Evolutionary conservation across 2,113 vertebrate species (phyloP), one percentile per base, ranked within the genome.

Genomic region (Lagopus muta): DNA sequence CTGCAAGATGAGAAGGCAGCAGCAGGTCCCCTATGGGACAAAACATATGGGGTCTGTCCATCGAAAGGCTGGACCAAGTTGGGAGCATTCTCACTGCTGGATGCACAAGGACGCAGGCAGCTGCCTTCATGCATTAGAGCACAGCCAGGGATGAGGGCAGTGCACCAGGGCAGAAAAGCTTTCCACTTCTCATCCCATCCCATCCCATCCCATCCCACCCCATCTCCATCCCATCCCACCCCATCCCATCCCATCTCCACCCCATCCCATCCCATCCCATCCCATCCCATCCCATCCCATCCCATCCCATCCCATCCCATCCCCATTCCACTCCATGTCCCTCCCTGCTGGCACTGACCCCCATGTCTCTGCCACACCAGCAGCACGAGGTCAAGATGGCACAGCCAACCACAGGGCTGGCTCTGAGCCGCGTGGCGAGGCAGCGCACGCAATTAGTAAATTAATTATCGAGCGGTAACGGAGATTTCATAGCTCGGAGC

Each of bases 401-500:
- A 32, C 32, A 3, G 8, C 65, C 0, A 6, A 71, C 82, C 12
- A 22, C 0, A 1, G 57, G 8, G 64, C 76, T 16, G 75, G 64
- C 92, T 57, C 70, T 0, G 7, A 54, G 86, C 82, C 13, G 1
- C 3, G 1, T 15, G 47, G 80, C 10, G 2, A 74, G 48, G 92
- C 65, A 12, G 74, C 14, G 6, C 81, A 14, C 6, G 48, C 92
- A 97, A 97, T 97, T 97, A 97, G 95, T 57, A 78, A 95, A 97
- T 97, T 96, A 96, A 96, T 97, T 95, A 97, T 77, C 55, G 67
- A 86, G 88, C 76, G 11, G 78, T 82, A 85, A 96, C 48, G 19
- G 92, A 95, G 96, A 94, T 94, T 93, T 96, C 93, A 74, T 92
- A 64, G 96, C 96, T 95, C n/a, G 52, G 91, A 97, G 96, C 96